phyloP scores from a whole-genome alignment of 2,797 vertebrate species.

The Myripristis murdjan region DNA sequence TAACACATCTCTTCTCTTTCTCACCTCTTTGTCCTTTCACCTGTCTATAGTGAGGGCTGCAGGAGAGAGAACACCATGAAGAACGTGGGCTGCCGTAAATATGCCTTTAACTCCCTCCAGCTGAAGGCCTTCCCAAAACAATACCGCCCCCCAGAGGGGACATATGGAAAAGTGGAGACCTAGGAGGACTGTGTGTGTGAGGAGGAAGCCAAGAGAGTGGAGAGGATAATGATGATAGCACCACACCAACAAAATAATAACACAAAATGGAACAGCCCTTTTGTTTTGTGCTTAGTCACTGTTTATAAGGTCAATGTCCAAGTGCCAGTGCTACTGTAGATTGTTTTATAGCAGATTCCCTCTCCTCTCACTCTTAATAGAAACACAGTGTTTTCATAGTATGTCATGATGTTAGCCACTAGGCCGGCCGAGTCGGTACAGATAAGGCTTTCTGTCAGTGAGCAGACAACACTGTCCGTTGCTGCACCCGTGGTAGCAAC shows the following conservation, averaged over 20 bases:
- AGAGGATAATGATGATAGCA: constrained; percentile 40
- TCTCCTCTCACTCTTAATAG: constrained; percentile 51
- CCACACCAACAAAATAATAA: constrained; percentile 52
- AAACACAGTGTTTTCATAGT: constrained; percentile 46
- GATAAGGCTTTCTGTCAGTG: constrained; percentile 37
- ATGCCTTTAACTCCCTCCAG: constrained; percentile 98
- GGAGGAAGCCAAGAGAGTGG: constrained; percentile 47
- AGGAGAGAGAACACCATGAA: constrained; percentile 99
- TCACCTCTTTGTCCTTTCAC: constrained; percentile 55
- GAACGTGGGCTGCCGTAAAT: constrained; percentile 99
- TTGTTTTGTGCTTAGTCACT: constrained; percentile 76
- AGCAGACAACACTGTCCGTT: constrained; percentile 33
- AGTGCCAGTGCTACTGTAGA: constrained; percentile 73
- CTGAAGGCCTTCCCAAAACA: constrained; percentile 99
- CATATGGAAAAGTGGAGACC: constrained; percentile 98
- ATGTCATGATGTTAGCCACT: constrained; percentile 10
- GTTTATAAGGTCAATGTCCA: constrained; percentile 72
- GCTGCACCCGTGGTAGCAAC: constrained; percentile 49
- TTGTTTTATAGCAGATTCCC: constrained; percentile 62
- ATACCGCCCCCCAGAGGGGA: constrained; percentile 99
- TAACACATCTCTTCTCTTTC: constrained; percentile 56
- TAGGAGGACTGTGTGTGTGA: constrained; percentile 64
- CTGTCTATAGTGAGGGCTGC: constrained; percentile 95
- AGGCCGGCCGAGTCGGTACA: constrained; percentile 31
- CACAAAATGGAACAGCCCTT: constrained; percentile 54